Percentiles rank a stretch among this genome's conserved stretches.
Conservation (phyloP, 2,888 invertebrate genomes). For the Tridacna crocea region DNA sequence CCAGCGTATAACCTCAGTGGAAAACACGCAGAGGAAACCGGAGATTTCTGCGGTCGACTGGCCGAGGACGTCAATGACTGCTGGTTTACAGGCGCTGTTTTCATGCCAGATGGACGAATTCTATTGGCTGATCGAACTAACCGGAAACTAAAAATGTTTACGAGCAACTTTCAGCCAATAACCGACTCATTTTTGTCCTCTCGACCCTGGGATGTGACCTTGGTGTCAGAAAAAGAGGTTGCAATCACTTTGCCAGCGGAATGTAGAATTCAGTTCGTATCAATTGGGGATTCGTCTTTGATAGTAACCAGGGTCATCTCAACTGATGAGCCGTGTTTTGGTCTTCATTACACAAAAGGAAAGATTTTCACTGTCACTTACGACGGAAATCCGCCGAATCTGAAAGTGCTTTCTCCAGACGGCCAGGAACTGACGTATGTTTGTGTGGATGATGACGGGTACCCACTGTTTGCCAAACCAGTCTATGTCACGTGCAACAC, state of each 20-base stretch:
- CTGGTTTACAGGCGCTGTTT: constrained; percentile 68
- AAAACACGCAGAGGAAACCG: constrained; percentile 54
- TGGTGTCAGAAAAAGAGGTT: constrained; percentile 59
- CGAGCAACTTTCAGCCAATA: constrained; percentile 51
- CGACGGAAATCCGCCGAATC: constrained; percentile 67
- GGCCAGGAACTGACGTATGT: constrained; percentile 66
- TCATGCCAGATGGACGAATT: constrained; percentile 63
- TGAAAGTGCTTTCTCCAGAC: constrained; percentile 58
- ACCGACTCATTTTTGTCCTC: constrained; percentile 53
- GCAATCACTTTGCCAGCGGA: constrained; percentile 68
- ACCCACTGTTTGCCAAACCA: constrained; percentile 67
- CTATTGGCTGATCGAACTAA: constrained; percentile 65
- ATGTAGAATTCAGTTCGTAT: constrained; percentile 60
- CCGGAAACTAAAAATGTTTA: constrained; percentile 66
- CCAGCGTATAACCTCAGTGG: constrained; percentile 57
- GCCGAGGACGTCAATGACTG: constrained; percentile 61
- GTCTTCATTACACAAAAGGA: constrained; percentile 54
- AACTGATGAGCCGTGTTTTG: constrained; percentile 66
- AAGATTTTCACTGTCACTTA: constrained; percentile 66
- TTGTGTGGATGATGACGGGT: constrained; percentile 66
- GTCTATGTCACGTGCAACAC: constrained; percentile 63
- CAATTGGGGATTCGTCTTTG: constrained; percentile 37
- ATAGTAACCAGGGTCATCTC: constrained; percentile 47
- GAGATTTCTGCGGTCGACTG: constrained; percentile 55
- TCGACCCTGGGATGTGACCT: constrained; percentile 68